These are phyloP conservation scores for Macroramphosus scolopax DNA, from an alignment of 2,797 vertebrate genomes.

Conservation along the genomic window DNA sequence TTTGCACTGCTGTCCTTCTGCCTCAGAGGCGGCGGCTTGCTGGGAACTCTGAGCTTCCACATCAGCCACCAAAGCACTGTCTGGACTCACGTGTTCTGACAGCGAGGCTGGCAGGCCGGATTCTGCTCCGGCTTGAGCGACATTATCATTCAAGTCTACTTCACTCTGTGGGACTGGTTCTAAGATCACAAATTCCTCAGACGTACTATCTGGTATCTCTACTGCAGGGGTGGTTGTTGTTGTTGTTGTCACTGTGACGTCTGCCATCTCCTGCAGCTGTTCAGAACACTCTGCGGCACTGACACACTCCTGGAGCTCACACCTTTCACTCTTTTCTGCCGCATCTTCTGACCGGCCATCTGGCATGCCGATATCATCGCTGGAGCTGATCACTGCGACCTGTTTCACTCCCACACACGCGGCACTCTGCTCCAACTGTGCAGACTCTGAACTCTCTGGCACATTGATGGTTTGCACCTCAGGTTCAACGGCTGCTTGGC, in stretches of 20 bases:
- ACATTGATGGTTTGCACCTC: conserved; percentile 23
- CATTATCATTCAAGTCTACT: conserved; percentile 57
- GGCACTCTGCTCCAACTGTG: conserved; percentile 37
- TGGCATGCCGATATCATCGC: conserved; percentile 39
- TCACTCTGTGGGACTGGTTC: conserved; percentile 52
- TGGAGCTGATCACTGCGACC: conserved; percentile 45
- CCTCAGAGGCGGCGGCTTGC: conserved; percentile 13
- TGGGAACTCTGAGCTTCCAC: conserved; percentile 26
- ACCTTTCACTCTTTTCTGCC: conserved; percentile 16
- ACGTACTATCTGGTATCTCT: conserved; percentile 39
- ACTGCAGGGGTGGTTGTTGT: conserved; percentile 8
- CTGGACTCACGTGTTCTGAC: conserved; percentile 29
- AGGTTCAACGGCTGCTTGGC: conserved; percentile 25
- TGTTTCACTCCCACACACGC: conserved; percentile 34
- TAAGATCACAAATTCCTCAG: conserved; percentile 62
- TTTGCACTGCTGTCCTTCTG: conserved; percentile 20
- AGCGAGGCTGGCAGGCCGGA: conserved; percentile 56
- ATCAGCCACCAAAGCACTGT: conserved; percentile 4
- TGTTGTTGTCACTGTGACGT: conserved; percentile 7
- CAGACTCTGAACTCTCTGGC: conserved; percentile 17
- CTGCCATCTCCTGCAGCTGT: conserved; percentile 32
- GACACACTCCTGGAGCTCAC: conserved; percentile 21
- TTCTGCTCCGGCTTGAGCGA: conserved; percentile 66
- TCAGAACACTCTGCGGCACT: conserved; percentile 27
- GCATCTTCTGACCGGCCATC: conserved; percentile 31